Percentiles rank a stretch among this genome's conserved stretches.
These are phyloP conservation scores for Aphidius gifuensis DNA, from an alignment of 1,140 invertebrate species.

Conservation along the genomic window DNA sequence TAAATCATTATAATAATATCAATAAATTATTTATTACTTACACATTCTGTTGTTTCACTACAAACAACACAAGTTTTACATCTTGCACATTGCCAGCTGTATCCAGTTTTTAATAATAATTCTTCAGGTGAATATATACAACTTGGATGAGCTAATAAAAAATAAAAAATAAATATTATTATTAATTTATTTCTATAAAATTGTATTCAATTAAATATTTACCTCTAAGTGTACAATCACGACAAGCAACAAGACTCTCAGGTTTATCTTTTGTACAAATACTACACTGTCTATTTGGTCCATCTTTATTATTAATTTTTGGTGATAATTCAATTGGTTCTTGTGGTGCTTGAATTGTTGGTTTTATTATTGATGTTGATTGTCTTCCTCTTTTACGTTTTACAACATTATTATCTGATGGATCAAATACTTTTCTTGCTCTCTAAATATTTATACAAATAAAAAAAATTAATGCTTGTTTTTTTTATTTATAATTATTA, in stretches of 20 bases:
- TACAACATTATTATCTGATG: slow-evolving; percentile 72
- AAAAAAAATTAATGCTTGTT: no score
- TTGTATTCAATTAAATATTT: slow-evolving; percentile 29
- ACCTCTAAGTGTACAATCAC: slow-evolving; percentile 79
- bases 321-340: slow-evolving; percentile 38
- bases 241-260: slow-evolving; percentile 71
- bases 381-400: slow-evolving; percentile 64
- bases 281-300: slow-evolving; percentile 54
- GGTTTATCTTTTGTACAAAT: slow-evolving; percentile 51
- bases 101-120: slow-evolving; percentile 63
- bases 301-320: slow-evolving; percentile 48
- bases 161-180: slow-evolving; percentile 15
- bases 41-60: slow-evolving; percentile 68
- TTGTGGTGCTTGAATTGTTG: slow-evolving; percentile 43
- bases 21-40: slow-evolving; percentile 49
- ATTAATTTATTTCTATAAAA: not conserved
- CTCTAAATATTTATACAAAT: slow-evolving; percentile 41
- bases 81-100: slow-evolving; percentile 70
- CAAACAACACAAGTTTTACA: slow-evolving; percentile 70
- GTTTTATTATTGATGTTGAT: slow-evolving; percentile 58
- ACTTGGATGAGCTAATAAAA: slow-evolving; percentile 61
- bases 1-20: not conserved
- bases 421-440: slow-evolving; percentile 76
- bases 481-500: not conserved
- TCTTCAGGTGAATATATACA: slow-evolving; percentile 65